Conservation (phyloP, 2,888 invertebrate species). For the Xiphydria camelus region DNA sequence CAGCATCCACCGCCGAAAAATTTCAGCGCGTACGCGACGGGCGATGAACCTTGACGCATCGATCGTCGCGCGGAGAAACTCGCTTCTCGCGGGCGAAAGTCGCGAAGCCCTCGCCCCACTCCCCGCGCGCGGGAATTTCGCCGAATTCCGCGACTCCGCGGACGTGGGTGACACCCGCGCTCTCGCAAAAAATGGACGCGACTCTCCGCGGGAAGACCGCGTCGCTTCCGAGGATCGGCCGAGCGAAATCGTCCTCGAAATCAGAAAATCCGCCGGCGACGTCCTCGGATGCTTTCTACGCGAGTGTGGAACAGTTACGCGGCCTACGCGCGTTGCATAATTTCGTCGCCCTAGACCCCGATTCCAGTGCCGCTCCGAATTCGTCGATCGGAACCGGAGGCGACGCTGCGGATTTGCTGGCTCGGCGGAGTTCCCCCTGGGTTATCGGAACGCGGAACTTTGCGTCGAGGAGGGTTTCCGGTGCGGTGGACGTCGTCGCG, state of each 20-base stretch:
- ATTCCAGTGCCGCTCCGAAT: slow-evolving; percentile 38
- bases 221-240: background rate
- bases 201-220: background rate
- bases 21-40: no score
- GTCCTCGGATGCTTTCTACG: slow-evolving; percentile 40
- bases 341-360: slow-evolving; percentile 44
- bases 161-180: no score
- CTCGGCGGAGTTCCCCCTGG: no score
- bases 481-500: slow-evolving; percentile 3
- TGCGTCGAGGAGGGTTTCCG: no score
- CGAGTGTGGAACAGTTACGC: slow-evolving; percentile 44
- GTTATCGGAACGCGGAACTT: no score
- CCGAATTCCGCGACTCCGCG: background rate
- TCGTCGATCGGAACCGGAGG: no score
- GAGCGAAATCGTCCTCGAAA: slow-evolving; percentile 12
- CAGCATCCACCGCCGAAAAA: no score
- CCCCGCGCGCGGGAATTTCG: background rate
- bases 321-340: slow-evolving; percentile 49
- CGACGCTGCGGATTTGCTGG: no score
- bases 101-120: no score
- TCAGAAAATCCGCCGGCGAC: slow-evolving; percentile 14
- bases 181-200: background rate
- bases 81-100: no score
- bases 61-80: no score
- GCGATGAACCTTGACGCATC: no score